phyloP scores from a whole-genome alignment of 2,797 vertebrate genomes.

The Sebastiscus albofasciatus region DNA sequence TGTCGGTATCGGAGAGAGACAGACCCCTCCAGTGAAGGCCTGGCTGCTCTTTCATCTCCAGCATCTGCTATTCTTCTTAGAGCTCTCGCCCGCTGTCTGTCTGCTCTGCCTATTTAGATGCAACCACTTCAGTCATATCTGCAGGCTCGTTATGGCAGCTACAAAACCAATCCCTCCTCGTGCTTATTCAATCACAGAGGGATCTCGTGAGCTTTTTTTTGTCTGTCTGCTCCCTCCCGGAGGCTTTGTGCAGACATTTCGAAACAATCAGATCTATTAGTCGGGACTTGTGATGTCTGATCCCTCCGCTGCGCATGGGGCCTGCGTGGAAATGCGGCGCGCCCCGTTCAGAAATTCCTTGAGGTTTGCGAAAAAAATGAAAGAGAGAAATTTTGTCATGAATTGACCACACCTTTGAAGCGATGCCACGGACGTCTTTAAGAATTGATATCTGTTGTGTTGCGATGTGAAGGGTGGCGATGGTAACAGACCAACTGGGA shows the following conservation, averaged over 20 bases:
- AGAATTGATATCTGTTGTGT: neutral
- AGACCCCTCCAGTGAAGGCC: slow-evolving; percentile 51
- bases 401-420: slow-evolving; percentile 28
- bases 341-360: slow-evolving; percentile 52
- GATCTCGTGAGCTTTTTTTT: slow-evolving; percentile 59
- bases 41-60: slow-evolving; percentile 63
- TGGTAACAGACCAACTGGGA: neutral
- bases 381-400: slow-evolving; percentile 12
- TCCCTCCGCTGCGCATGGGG: slow-evolving; percentile 59
- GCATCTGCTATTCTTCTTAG: slow-evolving; percentile 68
- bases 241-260: slow-evolving; percentile 70
- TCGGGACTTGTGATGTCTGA: slow-evolving; percentile 77
- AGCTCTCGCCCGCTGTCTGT: slow-evolving; percentile 52
- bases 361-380: slow-evolving; percentile 26
- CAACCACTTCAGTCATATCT: slow-evolving; percentile 76
- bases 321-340: slow-evolving; percentile 45
- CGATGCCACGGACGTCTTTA: slow-evolving; percentile 8
- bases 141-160: slow-evolving; percentile 61
- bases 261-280: slow-evolving; percentile 75
- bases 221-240: slow-evolving; percentile 67
- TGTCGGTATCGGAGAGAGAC: slow-evolving; percentile 35
- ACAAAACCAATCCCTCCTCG: slow-evolving; percentile 61
- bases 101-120: slow-evolving; percentile 59
- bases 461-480: neutral
- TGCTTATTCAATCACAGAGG: slow-evolving; percentile 74